phyloP scores from a whole-genome alignment of 2,888 invertebrate genomes.

The Pterostichus niger region DNA sequence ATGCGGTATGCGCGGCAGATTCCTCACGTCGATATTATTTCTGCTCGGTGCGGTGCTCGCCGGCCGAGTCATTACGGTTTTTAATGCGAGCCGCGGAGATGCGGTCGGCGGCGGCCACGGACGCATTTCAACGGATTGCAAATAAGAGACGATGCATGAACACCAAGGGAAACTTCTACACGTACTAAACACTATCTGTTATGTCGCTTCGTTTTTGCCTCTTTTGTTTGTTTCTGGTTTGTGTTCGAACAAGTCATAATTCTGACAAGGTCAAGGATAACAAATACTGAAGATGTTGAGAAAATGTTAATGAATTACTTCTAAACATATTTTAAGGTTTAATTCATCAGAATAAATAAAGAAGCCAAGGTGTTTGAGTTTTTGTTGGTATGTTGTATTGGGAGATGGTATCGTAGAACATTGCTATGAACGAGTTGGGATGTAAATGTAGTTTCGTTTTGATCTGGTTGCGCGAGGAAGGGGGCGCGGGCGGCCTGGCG shows the following conservation, averaged over 20 bases:
- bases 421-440: conserved; percentile 8
- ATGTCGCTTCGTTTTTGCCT: too few species aligned
- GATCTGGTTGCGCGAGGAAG: conserved; percentile 7
- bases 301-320: conserved; percentile 17
- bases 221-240: too few species aligned
- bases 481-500: conserved; percentile 22
- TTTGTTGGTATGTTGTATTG: too few species aligned
- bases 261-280: conserved; percentile 23
- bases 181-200: neutral
- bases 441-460: conserved; percentile 53
- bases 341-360: conserved; percentile 32
- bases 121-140: conserved; percentile 51
- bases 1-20: conserved; percentile 67
- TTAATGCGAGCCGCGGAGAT: conserved; percentile 58
- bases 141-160: conserved; percentile 43
- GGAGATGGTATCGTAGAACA: conserved; percentile 1
- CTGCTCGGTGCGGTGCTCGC: conserved; percentile 62
- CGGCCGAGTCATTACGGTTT: conserved; percentile 65
- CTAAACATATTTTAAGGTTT: conserved; percentile 19
- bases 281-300: neutral
- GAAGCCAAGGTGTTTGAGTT: conserved; percentile 37
- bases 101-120: conserved; percentile 39
- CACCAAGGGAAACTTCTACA: conserved; percentile 29
- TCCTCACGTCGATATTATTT: conserved; percentile 67
- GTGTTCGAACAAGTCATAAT: too few species aligned